Base-by-base conservation (phyloP, 2,888 invertebrate species). In the Pseudoips prasinana region DNA sequence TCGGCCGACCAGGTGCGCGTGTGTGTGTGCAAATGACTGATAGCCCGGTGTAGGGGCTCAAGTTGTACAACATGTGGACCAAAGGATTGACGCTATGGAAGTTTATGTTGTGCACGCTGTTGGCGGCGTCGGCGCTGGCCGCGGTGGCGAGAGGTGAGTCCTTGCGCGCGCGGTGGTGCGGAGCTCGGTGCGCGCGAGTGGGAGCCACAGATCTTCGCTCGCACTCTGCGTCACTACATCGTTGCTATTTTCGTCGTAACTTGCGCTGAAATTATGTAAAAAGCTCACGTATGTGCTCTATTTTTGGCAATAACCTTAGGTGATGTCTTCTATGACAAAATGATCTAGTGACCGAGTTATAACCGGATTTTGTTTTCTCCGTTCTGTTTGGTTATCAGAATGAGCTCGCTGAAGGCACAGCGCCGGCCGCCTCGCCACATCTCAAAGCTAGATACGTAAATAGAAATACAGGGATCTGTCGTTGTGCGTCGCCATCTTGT, bases 191-290 rank as follows among this genome's bases (percentile, higher is more conserved):
- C 57, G 45, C 47, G 39, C 44, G 63, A 58, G 65, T 53, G 67
- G 59, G 65, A 53, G 60, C 60, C n/a, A 46, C 53, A 45, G 47
- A 58, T 56, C 67, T 65, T 67, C 65, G 63, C 58, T 64, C 69
- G 65, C 66, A 58, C 65, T 72, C 76, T 80, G 81, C 85, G 85
- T 85, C 85, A 85, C 74, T 66, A 72, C 70, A 64, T 63, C 68
- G 74, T 54, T 56, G 76, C 87, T 89, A 89, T 89, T 89, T 88
- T 84, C 76, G 78, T 80, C 71, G 74, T 73, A 80, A 83, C 87
- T 84, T 86, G 87, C 84, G 87, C 83, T 86, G 85, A 89, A 89
- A 89, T 89, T 89, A 89, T 89, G 89, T 89, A 89, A 89, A 89
- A 89, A 87, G 83, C 84, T 79, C 81, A 74, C 79, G 80, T 82